Base-by-base conservation (phyloP, 2,888 invertebrate species). In the Sericinus montela region DNA sequence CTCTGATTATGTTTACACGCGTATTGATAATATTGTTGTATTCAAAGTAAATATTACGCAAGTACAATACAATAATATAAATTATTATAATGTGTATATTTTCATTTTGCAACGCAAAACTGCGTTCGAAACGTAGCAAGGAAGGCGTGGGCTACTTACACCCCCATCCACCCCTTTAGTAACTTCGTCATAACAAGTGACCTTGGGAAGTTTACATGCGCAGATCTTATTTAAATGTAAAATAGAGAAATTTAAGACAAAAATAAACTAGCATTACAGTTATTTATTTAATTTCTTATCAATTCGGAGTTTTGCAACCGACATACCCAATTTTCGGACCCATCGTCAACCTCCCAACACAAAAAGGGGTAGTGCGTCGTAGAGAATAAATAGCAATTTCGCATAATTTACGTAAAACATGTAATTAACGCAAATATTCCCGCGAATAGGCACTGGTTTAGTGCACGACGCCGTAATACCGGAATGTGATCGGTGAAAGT, bases 401-500 rank as follows among this genome's bases (percentile, higher is more conserved):
- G 41, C 30, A 29, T 50, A 46, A 45, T 49, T 25, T 38, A n/a
- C n/a, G n/a, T n/a, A n/a, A 43, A 43, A 48, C 54, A 54, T 54
- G 52, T 53, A 56, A 56, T 53, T 56, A 56, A 42, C 29, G 48
- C 38, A 25, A 16, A 42, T 13, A 37, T 16, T 15, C 36, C 38
- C 46, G 35, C 46, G 63, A 65, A 63, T 65, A 19, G 19, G 19
- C 5, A 71, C 73, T 71, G 70, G 77, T 76, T 73, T 60, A 67
- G 67, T 63, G 75, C 71, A 73, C 60, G 67, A 67, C 67, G 69
- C 57, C 55, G 58, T 55, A 59, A 60, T 60, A 63, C 60, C 71
- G 82, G 85, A 82, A 86, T 85, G 85, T 78, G 79, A 80, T 50
- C 60, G 65, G 87, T 82, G 88, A 88, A 88, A 88, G 88, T 86